Percentiles rank a stretch among this genome's conserved stretches.
phyloP scores from a whole-genome alignment of 2,888 invertebrate genomes.

The Lepidocyrtinus sp. region DNA sequence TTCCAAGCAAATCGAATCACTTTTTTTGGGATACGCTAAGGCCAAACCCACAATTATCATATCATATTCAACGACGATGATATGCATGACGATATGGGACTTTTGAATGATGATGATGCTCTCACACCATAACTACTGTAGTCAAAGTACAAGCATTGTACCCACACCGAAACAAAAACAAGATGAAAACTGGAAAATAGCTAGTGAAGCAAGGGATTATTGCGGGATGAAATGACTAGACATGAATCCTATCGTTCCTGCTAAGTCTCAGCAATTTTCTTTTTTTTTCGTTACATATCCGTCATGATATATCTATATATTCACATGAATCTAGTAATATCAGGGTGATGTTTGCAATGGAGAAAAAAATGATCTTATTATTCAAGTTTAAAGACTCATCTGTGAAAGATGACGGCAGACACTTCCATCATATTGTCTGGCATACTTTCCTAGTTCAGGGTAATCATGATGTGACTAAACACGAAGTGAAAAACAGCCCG shows the following conservation, averaged over 20 bases:
- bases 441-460: neutral
- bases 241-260: neutral
- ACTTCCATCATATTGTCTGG: slow-evolving; percentile 53
- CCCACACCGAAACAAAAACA: slow-evolving; percentile 21
- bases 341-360: slow-evolving; percentile 1
- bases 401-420: slow-evolving; percentile 36
- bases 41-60: slow-evolving; percentile 68
- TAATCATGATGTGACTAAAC: neutral
- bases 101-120: slow-evolving; percentile 6
- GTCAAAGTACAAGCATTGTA: neutral
- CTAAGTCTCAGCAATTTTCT: slow-evolving; percentile 24
- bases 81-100: slow-evolving; percentile 41
- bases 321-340: neutral
- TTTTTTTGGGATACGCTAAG: slow-evolving; percentile 51
- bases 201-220: neutral
- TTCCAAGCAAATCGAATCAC: slow-evolving; percentile 29
- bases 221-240: slow-evolving; percentile 2
- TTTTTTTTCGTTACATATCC: slow-evolving; percentile 57
- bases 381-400: slow-evolving; percentile 10
- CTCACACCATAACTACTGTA: neutral
- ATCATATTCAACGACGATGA: slow-evolving; percentile 63
- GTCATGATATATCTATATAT: slow-evolving; percentile 48
- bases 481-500: neutral
- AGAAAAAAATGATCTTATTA: slow-evolving; percentile 3
- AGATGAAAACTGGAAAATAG: slow-evolving; percentile 51